Conservation (phyloP, 1,140 invertebrate genomes). For the Globodera rostochiensis region DNA sequence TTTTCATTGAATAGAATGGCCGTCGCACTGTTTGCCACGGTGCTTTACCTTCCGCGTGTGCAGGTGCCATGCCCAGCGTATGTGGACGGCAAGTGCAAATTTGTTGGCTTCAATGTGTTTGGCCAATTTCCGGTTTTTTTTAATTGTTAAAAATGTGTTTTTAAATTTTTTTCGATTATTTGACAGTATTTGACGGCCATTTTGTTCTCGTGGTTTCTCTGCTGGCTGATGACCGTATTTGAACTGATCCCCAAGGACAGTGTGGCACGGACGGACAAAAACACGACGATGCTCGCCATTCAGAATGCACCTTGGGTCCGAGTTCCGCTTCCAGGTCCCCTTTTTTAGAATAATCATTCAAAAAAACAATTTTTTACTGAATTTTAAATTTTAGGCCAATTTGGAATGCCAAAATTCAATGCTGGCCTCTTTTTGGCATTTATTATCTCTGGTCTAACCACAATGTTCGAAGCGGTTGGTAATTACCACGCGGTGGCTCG, state of each 20-base stretch:
- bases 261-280: constrained; percentile 60
- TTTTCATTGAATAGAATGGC: constrained; percentile 18
- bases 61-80: constrained; percentile 54
- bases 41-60: constrained; percentile 58
- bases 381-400: constrained; percentile 63
- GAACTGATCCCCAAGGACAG: constrained; percentile 49
- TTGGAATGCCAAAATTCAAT: constrained; percentile 65
- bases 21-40: constrained; percentile 58
- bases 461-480: constrained; percentile 67
- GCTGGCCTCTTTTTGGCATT: constrained; percentile 66
- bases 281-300: constrained; percentile 50
- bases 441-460: constrained; percentile 65
- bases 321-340: constrained; percentile 57
- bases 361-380: constrained; percentile 19
- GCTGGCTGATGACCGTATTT: constrained; percentile 57
- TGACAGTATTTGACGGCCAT: constrained; percentile 62
- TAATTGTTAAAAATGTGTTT: background rate
- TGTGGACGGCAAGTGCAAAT: constrained; percentile 52
- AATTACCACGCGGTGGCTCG: constrained; percentile 67
- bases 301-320: constrained; percentile 50
- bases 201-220: constrained; percentile 57
- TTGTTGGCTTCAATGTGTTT: constrained; percentile 51
- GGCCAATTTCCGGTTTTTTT: constrained; percentile 60
- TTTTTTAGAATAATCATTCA: no score
- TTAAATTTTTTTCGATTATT: background rate